Percentiles rank a stretch among this genome's conserved stretches.
Evolutionary conservation across 2,113 vertebrate genomes (phyloP).

Genomic region (Entomyzon cyanotis): DNA sequence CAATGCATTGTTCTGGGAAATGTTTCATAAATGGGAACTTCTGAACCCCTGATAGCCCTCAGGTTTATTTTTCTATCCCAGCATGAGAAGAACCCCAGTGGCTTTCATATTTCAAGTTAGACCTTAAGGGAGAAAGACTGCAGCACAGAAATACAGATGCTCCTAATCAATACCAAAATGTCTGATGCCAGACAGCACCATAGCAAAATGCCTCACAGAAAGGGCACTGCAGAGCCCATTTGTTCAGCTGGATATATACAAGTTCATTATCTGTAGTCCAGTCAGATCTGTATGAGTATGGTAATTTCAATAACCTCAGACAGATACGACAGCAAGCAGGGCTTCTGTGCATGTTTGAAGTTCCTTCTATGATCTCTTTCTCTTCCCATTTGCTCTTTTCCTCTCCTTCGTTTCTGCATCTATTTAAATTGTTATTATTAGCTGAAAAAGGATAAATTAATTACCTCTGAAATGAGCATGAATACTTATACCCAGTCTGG

Average conservation of each 20-base stretch:
- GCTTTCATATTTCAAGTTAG: neutral
- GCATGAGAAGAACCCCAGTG: neutral
- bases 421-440: constrained; percentile 21
- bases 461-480: constrained; percentile 4
- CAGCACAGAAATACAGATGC: constrained; percentile 35
- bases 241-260: constrained; percentile 20
- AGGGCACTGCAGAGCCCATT: constrained; percentile 30
- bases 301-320: constrained; percentile 49
- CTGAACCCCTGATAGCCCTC: neutral
- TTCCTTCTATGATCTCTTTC: neutral
- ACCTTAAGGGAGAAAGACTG: neutral
- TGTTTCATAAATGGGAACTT: neutral
- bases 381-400: constrained; percentile 4
- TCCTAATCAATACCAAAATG: neutral
- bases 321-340: neutral
- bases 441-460: constrained; percentile 34
- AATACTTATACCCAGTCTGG: neutral
- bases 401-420: neutral
- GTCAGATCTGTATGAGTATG: neutral
- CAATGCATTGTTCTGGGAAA: neutral
- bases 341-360: neutral
- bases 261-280: constrained; percentile 29
- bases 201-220: constrained; percentile 13
- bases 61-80: neutral
- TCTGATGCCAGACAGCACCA: neutral